Conservation (phyloP, 2,797 vertebrate species). For the Pampus argenteus region DNA sequence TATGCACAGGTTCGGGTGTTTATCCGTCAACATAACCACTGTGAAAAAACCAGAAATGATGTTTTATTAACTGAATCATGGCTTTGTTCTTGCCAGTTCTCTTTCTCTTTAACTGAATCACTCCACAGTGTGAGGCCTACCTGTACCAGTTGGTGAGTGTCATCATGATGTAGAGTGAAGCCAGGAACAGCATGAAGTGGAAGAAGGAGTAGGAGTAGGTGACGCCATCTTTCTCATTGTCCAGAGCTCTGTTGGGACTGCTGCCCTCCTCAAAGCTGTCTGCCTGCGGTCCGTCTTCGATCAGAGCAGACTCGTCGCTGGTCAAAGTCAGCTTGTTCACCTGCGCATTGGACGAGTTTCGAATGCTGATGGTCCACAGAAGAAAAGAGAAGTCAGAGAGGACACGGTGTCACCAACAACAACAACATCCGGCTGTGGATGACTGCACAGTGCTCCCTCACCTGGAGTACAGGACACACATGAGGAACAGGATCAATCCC, state of each 20-base stretch:
- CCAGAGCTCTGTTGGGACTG: constrained; percentile 87
- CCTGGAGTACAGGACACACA: constrained; percentile 99
- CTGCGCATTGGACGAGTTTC: constrained; percentile 95
- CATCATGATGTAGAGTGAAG: constrained; percentile 99
- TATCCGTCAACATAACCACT: no score
- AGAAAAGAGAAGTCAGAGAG: neutral
- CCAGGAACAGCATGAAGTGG: constrained; percentile 99
- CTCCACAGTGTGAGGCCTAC: constrained; percentile 44
- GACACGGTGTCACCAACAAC: neutral
- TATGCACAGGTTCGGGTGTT: no score
- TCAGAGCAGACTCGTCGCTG: constrained; percentile 94
- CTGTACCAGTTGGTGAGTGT: constrained; percentile 97
- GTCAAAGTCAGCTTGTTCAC: constrained; percentile 97
- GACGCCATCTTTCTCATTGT: constrained; percentile 96
- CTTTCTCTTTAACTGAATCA: no score
- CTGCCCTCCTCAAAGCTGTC: constrained; percentile 88
- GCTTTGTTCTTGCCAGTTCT: no score
- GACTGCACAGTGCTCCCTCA: constrained; percentile 60
- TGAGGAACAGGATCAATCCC: constrained; percentile 93
- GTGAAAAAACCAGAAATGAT: no score
- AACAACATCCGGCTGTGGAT: no score
- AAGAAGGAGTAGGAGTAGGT: constrained; percentile 99
- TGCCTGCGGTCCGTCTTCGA: constrained; percentile 90
- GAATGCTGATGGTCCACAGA: constrained; percentile 83
- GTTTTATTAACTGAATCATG: no score